Percentiles rank a stretch among this genome's conserved stretches.
Evolutionary conservation across 1,140 invertebrate genomes (phyloP).

Genomic region (Leptinotarsa texana): DNA sequence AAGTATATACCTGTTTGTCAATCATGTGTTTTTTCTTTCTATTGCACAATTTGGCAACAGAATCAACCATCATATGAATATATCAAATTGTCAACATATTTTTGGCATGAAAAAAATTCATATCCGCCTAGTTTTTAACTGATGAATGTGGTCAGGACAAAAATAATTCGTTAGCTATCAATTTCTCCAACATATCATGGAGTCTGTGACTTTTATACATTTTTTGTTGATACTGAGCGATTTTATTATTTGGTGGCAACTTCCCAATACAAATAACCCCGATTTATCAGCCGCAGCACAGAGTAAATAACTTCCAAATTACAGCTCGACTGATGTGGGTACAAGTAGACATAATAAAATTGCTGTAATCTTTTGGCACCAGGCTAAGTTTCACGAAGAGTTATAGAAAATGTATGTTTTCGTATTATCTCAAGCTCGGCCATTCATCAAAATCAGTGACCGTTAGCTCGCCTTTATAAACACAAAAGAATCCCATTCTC

Average conservation of each 20-base stretch:
- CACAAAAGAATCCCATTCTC: neutral
- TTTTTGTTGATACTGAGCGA: neutral
- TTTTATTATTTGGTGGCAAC: neutral
- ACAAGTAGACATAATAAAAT: neutral
- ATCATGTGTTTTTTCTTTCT: too few relatives aligned
- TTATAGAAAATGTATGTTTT: neutral
- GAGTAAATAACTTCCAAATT: neutral
- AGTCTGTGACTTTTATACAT: neutral
- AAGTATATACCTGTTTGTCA: too few relatives aligned
- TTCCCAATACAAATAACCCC: neutral
- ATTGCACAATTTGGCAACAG: too few relatives aligned
- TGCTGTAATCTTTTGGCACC: neutral
- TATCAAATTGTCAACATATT: too few relatives aligned
- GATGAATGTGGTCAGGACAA: neutral
- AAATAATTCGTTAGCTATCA: neutral
- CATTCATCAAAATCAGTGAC: neutral
- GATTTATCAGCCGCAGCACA: neutral
- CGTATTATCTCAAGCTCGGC: neutral
- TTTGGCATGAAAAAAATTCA: neutral
- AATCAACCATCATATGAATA: too few relatives aligned
- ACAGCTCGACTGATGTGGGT: neutral
- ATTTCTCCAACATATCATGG: neutral
- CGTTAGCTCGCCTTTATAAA: neutral
- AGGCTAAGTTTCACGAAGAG: neutral
- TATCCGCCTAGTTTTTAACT: neutral